A percentile compares a stretch with the other conserved stretches of the same genome.
Conservation (phyloP, 1,140 invertebrate species). For the Tribolium madens region DNA sequence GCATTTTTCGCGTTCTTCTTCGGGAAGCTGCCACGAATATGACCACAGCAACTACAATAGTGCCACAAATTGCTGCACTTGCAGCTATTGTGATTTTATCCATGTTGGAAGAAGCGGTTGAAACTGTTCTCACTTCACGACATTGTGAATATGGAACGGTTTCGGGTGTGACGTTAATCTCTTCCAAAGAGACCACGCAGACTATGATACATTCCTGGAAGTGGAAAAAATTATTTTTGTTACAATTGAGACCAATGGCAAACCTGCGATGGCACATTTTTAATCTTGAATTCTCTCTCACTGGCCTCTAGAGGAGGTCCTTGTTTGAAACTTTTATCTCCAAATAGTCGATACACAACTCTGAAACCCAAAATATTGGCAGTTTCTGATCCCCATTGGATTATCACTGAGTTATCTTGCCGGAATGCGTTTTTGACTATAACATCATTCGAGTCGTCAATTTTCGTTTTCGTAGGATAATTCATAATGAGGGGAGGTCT, state of each 20-base stretch:
- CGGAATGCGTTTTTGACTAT: constrained; percentile 86
- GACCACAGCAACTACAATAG: constrained; percentile 88
- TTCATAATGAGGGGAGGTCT: constrained; percentile 79
- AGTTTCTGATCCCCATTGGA: constrained; percentile 91
- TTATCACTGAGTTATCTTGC: constrained; percentile 88
- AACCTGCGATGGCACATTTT: constrained; percentile 90
- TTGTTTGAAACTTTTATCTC: constrained; percentile 89
- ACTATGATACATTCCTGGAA: constrained; percentile 90
- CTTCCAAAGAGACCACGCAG: constrained; percentile 90
- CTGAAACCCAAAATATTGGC: constrained; percentile 88
- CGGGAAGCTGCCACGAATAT: constrained; percentile 86
- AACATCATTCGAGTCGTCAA: constrained; percentile 79
- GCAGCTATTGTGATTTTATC: constrained; percentile 95
- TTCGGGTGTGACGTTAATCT: constrained; percentile 85
- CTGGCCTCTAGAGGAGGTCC: constrained; percentile 88
- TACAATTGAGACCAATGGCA: constrained; percentile 49
- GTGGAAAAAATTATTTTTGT: constrained; percentile 21
- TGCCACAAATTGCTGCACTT: constrained; percentile 93
- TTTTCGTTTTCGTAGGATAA: constrained; percentile 73
- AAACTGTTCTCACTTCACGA: constrained; percentile 87
- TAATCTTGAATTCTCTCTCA: constrained; percentile 91
- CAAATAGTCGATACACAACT: constrained; percentile 90
- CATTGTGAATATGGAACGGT: constrained; percentile 89
- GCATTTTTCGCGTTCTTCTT: constrained; percentile 79
- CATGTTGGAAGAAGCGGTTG: constrained; percentile 86